These are phyloP conservation scores for Epinephelus fuscoguttatus DNA, from an alignment of 2,113 vertebrate species.

Conservation along the genomic window DNA sequence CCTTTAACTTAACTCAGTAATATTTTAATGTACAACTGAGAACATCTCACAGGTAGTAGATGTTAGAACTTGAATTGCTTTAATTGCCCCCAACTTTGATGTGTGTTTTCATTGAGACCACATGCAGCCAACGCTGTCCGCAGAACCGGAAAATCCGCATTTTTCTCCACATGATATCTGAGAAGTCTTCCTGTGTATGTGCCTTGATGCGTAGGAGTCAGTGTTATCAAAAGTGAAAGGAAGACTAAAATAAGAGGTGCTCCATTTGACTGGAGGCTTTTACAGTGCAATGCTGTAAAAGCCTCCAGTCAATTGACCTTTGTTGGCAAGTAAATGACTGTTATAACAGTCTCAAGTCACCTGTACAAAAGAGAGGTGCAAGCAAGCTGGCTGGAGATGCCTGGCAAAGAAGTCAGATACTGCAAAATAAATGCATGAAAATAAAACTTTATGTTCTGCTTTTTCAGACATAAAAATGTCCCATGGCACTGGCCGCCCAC, in stretches of 20 bases:
- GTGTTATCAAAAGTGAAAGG: constrained; percentile 19
- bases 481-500: background rate
- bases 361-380: background rate
- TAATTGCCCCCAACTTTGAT: background rate
- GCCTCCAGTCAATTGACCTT: background rate
- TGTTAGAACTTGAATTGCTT: background rate
- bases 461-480: background rate
- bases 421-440: background rate
- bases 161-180: constrained; percentile 69
- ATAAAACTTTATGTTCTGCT: background rate
- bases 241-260: background rate
- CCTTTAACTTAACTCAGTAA: background rate
- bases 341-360: background rate
- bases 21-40: background rate
- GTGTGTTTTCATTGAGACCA: constrained; percentile 49
- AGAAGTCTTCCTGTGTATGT: constrained; percentile 55
- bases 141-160: constrained; percentile 71
- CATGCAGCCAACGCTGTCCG: constrained; percentile 9
- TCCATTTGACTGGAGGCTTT: background rate
- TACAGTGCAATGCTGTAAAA: background rate
- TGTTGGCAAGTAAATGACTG: background rate
- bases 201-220: constrained; percentile 10
- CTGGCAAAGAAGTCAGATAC: background rate
- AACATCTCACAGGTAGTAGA: background rate
- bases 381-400: background rate